These are phyloP conservation scores for Tetragnatha montana DNA, from an alignment of 2,888 invertebrate species.

Conservation along the genomic window DNA sequence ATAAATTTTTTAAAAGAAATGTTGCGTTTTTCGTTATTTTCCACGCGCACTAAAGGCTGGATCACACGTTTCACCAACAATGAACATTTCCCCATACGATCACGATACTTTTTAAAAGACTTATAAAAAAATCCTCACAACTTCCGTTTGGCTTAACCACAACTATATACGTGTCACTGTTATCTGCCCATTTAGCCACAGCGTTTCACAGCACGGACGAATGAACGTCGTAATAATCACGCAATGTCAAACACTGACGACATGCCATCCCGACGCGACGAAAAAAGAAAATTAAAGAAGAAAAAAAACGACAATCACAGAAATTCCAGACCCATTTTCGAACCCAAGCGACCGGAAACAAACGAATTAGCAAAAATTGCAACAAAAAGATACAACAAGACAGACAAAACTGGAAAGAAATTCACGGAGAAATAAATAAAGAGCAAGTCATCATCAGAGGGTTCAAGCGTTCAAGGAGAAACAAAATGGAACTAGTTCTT, in stretches of 20 bases:
- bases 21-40: too few relatives aligned
- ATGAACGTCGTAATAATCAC: conserved; percentile 26
- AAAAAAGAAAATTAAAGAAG: conserved; percentile 4
- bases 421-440: conserved; percentile 5
- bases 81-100: too few relatives aligned
- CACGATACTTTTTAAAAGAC: too few relatives aligned
- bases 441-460: conserved; percentile 15
- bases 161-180: neutral
- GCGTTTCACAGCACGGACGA: conserved; percentile 22
- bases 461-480: conserved; percentile 47
- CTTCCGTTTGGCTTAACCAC: too few relatives aligned
- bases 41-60: too few relatives aligned
- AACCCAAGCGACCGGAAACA: conserved; percentile 37
- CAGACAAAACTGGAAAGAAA: neutral
- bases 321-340: conserved; percentile 17
- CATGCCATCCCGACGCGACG: conserved; percentile 8
- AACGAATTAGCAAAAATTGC: conserved; percentile 27
- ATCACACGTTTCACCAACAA: too few relatives aligned
- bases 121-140: too few relatives aligned
- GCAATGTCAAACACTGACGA: conserved; percentile 13
- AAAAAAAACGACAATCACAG: neutral
- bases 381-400: conserved; percentile 18
- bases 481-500: conserved; percentile 4
- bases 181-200: neutral
- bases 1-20: too few relatives aligned